Percentiles rank a stretch among this genome's conserved stretches.
Conservation (phyloP, 2,113 vertebrate species). For the Ammodytes dubius region DNA sequence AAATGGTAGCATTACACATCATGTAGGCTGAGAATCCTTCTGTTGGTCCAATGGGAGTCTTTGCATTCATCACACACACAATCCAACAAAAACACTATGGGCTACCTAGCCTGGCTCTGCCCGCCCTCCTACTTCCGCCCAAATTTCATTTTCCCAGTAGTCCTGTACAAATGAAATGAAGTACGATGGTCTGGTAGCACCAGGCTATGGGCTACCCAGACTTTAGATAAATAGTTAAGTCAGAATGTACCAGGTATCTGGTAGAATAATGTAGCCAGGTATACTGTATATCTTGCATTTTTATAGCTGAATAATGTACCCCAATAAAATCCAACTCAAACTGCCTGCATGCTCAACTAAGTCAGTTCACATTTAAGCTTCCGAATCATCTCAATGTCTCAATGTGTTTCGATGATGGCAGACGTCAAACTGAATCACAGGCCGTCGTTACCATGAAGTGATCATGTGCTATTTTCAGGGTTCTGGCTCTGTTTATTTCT, state of each 20-base stretch:
- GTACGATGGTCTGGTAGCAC: too few relatives aligned
- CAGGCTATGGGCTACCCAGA: neutral
- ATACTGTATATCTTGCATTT: neutral
- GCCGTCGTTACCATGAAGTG: slow-evolving; percentile 29
- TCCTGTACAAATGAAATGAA: too few relatives aligned
- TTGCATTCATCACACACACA: neutral
- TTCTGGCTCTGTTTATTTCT: slow-evolving; percentile 54
- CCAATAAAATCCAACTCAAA: slow-evolving; percentile 3
- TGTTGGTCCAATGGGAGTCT: neutral
- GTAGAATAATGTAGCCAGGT: neutral
- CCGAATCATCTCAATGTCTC: slow-evolving; percentile 21
- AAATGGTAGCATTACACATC: neutral
- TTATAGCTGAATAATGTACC: neutral
- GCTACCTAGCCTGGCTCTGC: neutral
- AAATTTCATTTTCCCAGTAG: too few relatives aligned
- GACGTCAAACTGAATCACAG: slow-evolving; percentile 40
- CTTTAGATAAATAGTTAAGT: neutral
- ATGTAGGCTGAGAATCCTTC: neutral
- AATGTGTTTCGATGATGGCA: slow-evolving; percentile 28
- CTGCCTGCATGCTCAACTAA: neutral
- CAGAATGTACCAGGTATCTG: neutral
- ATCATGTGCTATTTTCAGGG: slow-evolving; percentile 49
- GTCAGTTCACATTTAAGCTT: slow-evolving; percentile 13
- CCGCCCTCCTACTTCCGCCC: too few relatives aligned
- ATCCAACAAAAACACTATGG: neutral